Conservation (phyloP, 2,888 invertebrate genomes). For the Ptychoptera albimana region DNA sequence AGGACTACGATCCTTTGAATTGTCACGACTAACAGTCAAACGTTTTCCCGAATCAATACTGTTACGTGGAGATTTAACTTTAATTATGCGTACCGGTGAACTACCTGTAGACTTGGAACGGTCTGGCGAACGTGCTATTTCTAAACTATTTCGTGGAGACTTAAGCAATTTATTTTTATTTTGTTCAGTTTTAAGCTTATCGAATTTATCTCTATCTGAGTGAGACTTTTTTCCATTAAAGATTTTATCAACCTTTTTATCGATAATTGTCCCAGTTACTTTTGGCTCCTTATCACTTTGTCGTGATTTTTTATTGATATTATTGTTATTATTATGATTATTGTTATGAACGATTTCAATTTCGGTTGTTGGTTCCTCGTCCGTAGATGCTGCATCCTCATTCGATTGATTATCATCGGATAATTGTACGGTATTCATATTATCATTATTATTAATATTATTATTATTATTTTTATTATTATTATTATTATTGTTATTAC, state of each 20-base stretch:
- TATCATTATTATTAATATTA: background rate
- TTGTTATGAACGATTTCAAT: background rate
- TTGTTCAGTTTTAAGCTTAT: background rate
- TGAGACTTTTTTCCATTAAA: conserved; percentile 17
- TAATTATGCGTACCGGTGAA: conserved; percentile 30
- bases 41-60: conserved; percentile 35
- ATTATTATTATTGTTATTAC: conserved; percentile 5
- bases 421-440: background rate
- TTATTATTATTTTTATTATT: background rate
- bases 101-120: conserved; percentile 28
- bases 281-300: too few species aligned
- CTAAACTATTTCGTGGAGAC: conserved; percentile 40
- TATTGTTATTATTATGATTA: too few species aligned
- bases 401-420: background rate
- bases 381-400: background rate
- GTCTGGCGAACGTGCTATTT: conserved; percentile 36
- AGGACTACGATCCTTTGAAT: conserved; percentile 24
- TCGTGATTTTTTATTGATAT: too few species aligned
- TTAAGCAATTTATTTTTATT: conserved; percentile 16
- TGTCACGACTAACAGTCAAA: conserved; percentile 25
- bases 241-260: conserved; percentile 29
- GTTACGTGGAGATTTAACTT: conserved; percentile 35
- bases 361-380: background rate
- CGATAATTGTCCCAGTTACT: conserved; percentile 19
- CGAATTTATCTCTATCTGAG: too few species aligned